Evolutionary conservation across 2,797 vertebrate genomes (phyloP), one percentile per base, ranked within the genome.

Genomic region (Gouania willdenowi): DNA sequence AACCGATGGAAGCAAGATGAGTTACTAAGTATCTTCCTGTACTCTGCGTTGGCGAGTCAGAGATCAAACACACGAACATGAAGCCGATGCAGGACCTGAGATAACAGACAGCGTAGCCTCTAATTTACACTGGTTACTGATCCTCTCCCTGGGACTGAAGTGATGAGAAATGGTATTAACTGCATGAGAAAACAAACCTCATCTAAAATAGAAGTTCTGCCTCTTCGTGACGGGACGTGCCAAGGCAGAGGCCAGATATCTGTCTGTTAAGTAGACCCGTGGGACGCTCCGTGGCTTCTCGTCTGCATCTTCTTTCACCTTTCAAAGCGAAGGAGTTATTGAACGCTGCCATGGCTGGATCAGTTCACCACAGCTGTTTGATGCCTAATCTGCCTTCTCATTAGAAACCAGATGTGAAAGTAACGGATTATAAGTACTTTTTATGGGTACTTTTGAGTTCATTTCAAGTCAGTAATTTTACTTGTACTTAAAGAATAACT

Each of bases 201-300:
- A 55, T 79, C 83, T 52, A 75, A 84, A 87, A 89, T 87, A 88
- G 85, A 87, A 18, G 74, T 61, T 81, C 78, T 18, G 42, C 63
- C 45, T 36, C 26, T 74, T 66, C 55, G 67, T 66, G 39, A 56
- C 61, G 45, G 41, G 26, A 63, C 49, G 70, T 66, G 66, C 71
- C 69, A 77, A 75, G 76, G 61, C 73, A 66, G 16, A 20, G 5
- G 63, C 44, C 55, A 48, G 59, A 75, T 57, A 73, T 75, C 76
- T 66, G 56, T 3, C 40, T 24, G 54, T 45, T 54, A 50, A 71
- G 43, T 21, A 52, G 49, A 17, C 65, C 38, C 63, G 8, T 3
- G 59, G 53, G 75, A 66, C 39, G 39, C 31, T 30, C 8, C 15
- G 41, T 40, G 8, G 31, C 47, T 41, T 43, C 69, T 46, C 35